A percentile compares a stretch with the other conserved stretches of the same genome.
Evolutionary conservation across 1,140 invertebrate genomes (phyloP).

Genomic region (Pachyrhynchus sulphureomaculatus): DNA sequence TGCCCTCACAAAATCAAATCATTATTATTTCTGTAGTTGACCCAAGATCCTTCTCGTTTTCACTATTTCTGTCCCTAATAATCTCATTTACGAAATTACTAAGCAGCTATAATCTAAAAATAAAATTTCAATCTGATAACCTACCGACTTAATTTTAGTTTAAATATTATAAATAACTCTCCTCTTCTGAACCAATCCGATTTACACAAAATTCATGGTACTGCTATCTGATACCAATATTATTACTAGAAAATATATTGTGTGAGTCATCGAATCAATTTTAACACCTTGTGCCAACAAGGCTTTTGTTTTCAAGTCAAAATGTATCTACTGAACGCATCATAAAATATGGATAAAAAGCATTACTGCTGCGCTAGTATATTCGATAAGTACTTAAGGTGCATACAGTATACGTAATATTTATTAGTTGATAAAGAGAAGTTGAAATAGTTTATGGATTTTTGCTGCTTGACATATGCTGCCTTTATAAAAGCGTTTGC

Average conservation of each 20-base stretch:
- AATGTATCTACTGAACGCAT: slow-evolving; percentile 18
- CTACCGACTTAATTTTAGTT: too few species aligned
- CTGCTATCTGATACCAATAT: slow-evolving; percentile 9
- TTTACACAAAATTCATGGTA: background rate
- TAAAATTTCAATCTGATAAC: too few species aligned
- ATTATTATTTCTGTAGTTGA: too few species aligned
- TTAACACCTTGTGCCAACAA: slow-evolving; percentile 25
- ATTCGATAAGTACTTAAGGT: background rate
- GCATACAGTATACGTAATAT: slow-evolving; percentile 8
- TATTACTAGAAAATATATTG: slow-evolving; percentile 7
- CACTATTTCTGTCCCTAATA: too few species aligned
- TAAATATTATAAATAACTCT: too few species aligned
- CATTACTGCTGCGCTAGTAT: background rate
- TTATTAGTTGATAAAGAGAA: slow-evolving; percentile 16
- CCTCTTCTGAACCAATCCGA: too few species aligned
- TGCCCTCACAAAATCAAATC: too few species aligned
- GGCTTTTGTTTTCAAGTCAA: slow-evolving; percentile 18
- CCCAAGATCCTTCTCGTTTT: too few species aligned
- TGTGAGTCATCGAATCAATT: slow-evolving; percentile 18
- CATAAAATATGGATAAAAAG: slow-evolving; percentile 24
- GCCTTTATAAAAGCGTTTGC: background rate
- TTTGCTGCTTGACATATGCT: background rate
- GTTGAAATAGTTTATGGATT: slow-evolving; percentile 1
- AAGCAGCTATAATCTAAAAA: too few species aligned
- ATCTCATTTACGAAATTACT: too few species aligned